Conservation (phyloP, 2,797 vertebrate species). For the Siniperca undulata region DNA sequence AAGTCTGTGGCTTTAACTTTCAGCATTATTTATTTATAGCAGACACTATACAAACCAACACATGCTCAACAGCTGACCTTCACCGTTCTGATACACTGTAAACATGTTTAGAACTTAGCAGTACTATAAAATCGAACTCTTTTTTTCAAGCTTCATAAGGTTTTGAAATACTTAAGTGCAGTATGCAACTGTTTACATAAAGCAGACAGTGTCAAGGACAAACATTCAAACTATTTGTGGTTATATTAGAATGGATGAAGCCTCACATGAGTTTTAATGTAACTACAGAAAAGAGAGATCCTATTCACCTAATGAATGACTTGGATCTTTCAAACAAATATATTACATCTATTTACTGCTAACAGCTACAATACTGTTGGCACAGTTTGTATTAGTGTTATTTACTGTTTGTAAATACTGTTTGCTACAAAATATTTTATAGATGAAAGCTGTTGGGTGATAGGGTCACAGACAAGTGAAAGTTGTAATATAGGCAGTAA, state of each 20-base stretch:
- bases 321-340: background rate
- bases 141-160: conserved; percentile 11
- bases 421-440: background rate
- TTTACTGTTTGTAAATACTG: background rate
- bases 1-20: conserved; percentile 14
- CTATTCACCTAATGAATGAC: background rate
- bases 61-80: conserved; percentile 9
- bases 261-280: background rate
- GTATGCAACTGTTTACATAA: conserved; percentile 26
- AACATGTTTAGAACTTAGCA: conserved; percentile 16
- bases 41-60: conserved; percentile 40
- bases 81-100: conserved; percentile 6
- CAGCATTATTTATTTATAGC: conserved; percentile 73
- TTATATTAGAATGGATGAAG: background rate
- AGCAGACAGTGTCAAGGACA: conserved; percentile 8
- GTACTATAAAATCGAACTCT: background rate
- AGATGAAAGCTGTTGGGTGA: background rate
- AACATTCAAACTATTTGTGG: background rate
- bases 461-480: background rate
- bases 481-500: background rate
- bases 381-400: background rate
- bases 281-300: background rate
- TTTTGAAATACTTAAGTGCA: conserved; percentile 5
- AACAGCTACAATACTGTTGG: background rate
- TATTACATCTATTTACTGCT: background rate